phyloP scores from a whole-genome alignment of 2,888 invertebrate genomes.

The Coenonympha arcania region DNA sequence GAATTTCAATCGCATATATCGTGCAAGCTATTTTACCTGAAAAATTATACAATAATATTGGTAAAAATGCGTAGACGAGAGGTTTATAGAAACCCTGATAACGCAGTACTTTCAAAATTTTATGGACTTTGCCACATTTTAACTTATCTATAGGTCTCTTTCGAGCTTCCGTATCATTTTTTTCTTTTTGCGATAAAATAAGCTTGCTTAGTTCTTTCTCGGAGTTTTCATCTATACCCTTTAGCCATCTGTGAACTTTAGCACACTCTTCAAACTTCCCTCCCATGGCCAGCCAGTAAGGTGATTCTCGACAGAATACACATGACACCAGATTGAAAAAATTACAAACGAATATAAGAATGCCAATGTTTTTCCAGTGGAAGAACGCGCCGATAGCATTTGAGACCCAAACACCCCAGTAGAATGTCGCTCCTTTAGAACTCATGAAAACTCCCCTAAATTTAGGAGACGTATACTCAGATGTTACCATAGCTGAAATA shows the following conservation, averaged over 20 bases:
- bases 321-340: slow-evolving; percentile 15
- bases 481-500: slow-evolving; percentile 17
- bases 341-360: slow-evolving; percentile 18
- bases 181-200: slow-evolving; percentile 16
- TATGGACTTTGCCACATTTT: background rate
- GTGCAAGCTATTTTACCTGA: slow-evolving; percentile 13
- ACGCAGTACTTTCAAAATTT: background rate
- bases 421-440: slow-evolving; percentile 22
- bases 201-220: slow-evolving; percentile 23
- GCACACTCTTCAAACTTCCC: slow-evolving; percentile 24
- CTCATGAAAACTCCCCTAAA: slow-evolving; percentile 26
- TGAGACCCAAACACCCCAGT: slow-evolving; percentile 26
- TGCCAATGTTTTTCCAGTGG: slow-evolving; percentile 26
- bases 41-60: slow-evolving; percentile 7
- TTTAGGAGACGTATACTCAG: slow-evolving; percentile 24
- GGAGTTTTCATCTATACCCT: slow-evolving; percentile 14
- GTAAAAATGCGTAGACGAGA: slow-evolving; percentile 3
- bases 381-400: slow-evolving; percentile 29
- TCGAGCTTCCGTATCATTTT: background rate
- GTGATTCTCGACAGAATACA: slow-evolving; percentile 26
- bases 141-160: background rate
- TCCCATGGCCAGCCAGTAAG: slow-evolving; percentile 28
- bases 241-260: slow-evolving; percentile 25
- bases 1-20: slow-evolving; percentile 13
- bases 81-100: slow-evolving; percentile 21